Conservation (phyloP, 1,140 invertebrate genomes). For the Aphelenchoides avenae region DNA sequence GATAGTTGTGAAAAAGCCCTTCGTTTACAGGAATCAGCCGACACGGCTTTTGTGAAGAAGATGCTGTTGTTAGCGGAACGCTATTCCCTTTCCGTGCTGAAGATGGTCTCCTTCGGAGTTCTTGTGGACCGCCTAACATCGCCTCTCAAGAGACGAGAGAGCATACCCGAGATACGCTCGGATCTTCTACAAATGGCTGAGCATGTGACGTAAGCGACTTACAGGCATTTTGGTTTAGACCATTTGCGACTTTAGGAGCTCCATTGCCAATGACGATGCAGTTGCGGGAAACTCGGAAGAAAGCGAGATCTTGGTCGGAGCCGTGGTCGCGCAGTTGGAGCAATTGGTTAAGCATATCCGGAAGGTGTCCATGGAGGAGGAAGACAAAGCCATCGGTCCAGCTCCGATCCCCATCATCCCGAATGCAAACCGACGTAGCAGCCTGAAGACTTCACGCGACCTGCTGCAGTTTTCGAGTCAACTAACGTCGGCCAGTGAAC, state of each 20-base stretch:
- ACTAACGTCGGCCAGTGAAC: too few species aligned
- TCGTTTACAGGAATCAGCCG: conserved; percentile 35
- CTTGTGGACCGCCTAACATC: conserved; percentile 30
- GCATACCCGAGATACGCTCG: conserved; percentile 35
- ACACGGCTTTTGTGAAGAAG: conserved; percentile 36
- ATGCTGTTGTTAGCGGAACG: conserved; percentile 40
- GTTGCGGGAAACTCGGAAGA: conserved; percentile 21
- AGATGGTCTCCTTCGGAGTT: conserved; percentile 42
- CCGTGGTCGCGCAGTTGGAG: conserved; percentile 33
- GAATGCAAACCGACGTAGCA: too few species aligned
- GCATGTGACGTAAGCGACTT: conserved; percentile 36
- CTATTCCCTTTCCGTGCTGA: conserved; percentile 31
- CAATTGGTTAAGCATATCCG: conserved; percentile 30
- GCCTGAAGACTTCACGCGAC: too few species aligned
- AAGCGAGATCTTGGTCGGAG: conserved; percentile 29
- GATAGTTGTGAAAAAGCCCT: background rate
- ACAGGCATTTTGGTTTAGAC: background rate
- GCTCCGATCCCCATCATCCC: too few species aligned
- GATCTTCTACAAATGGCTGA: conserved; percentile 42
- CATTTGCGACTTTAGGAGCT: background rate
- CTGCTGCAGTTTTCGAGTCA: too few species aligned
- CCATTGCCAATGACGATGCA: conserved; percentile 1
- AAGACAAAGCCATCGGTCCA: too few species aligned
- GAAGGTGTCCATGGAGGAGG: conserved; percentile 39
- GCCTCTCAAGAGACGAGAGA: conserved; percentile 13